These are phyloP conservation scores for Octomys mimax DNA, from an alignment of 2,797 vertebrate species.

Conservation along the genomic window DNA sequence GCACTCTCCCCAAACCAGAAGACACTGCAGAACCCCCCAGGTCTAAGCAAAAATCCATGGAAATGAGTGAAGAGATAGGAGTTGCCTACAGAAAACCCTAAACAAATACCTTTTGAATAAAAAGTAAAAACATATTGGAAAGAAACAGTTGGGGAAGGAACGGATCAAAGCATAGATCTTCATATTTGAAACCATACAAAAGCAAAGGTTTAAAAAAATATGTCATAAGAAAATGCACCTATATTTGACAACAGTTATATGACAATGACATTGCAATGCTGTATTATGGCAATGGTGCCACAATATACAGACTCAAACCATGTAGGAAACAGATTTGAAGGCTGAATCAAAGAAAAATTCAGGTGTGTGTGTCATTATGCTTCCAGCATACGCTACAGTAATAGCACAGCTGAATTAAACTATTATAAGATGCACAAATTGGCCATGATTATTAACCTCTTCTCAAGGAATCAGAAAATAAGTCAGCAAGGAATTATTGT, in stretches of 20 bases:
- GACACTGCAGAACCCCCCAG: background rate
- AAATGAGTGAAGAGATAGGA: background rate
- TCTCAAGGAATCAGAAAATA: constrained; percentile 78
- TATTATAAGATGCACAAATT: constrained; percentile 69
- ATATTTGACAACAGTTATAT: constrained; percentile 53
- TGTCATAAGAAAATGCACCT: constrained; percentile 57
- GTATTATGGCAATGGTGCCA: constrained; percentile 40
- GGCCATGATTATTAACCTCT: constrained; percentile 71
- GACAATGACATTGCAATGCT: constrained; percentile 22
- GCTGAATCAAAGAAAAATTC: constrained; percentile 57
- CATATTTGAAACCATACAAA: constrained; percentile 45
- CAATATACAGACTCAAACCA: constrained; percentile 16
- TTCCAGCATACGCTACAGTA: background rate
- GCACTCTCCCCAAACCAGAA: background rate
- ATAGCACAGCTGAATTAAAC: constrained; percentile 70
- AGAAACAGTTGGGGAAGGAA: background rate
- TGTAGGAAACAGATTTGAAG: constrained; percentile 47
- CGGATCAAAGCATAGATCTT: constrained; percentile 33
- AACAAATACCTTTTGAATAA: constrained; percentile 11
- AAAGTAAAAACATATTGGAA: background rate
- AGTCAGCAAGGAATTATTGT: constrained; percentile 64
- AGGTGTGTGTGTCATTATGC: constrained; percentile 31
- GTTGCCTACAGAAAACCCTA: background rate
- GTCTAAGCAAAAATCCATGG: background rate
- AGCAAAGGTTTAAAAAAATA: constrained; percentile 40